A percentile compares a stretch with the other conserved stretches of the same genome.
Conservation (phyloP, 1,140 invertebrate species). For the Calephelis nemesis region DNA sequence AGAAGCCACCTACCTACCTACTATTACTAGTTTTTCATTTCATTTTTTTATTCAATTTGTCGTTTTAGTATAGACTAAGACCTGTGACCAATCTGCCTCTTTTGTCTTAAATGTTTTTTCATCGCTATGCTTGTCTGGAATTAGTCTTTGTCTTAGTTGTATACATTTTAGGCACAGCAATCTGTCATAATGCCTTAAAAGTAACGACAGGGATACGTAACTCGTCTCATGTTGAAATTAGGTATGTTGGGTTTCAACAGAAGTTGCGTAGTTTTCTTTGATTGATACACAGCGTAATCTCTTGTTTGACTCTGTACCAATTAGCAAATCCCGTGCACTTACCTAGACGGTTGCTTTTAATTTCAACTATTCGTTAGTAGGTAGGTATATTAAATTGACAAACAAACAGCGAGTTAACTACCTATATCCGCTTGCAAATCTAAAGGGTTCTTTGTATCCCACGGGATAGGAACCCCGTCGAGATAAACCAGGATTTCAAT, state of each 20-base stretch:
- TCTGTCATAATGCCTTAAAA: constrained; percentile 41
- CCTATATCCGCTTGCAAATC: constrained; percentile 47
- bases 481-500: constrained; percentile 59
- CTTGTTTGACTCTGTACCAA: constrained; percentile 41
- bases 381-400: not conserved
- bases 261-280: constrained; percentile 66
- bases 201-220: constrained; percentile 53
- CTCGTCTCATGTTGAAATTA: constrained; percentile 64
- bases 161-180: constrained; percentile 24
- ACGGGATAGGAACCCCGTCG: constrained; percentile 69
- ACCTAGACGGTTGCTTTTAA: not conserved
- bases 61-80: too few relatives aligned
- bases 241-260: constrained; percentile 64
- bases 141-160: not conserved
- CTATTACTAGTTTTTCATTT: too few relatives aligned
- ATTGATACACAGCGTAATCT: constrained; percentile 74
- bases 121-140: not conserved
- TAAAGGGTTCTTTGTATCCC: constrained; percentile 65
- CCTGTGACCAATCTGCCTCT: too few relatives aligned
- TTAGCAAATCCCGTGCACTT: not conserved
- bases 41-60: too few relatives aligned
- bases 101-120: too few relatives aligned
- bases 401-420: constrained; percentile 21
- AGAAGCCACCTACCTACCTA: too few relatives aligned
- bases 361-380: too few relatives aligned